Base-by-base conservation (phyloP, 2,113 vertebrate species). In the Spermophilus dauricus region DNA sequence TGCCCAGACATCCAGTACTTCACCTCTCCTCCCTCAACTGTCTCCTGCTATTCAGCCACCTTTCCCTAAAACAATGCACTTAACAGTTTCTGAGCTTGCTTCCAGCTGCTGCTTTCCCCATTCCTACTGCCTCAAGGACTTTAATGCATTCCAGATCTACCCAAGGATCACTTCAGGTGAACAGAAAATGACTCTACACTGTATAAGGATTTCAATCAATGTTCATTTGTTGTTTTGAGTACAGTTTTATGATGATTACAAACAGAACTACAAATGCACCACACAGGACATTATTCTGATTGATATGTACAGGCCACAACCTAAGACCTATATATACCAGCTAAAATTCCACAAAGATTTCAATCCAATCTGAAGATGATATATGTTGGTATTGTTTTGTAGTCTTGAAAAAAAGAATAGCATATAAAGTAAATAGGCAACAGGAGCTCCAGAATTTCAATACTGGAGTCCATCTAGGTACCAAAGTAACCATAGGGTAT, bases 221-320 rank as follows among this genome's bases (percentile, higher is more conserved):
- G 56, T 63, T 83, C 4, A 8, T 72, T 75, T 89, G 82, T 51
- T 94, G 30, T 92, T 95, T 94, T 78, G 61, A 56, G 11, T 96
- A 69, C 39, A 81, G 18, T 88, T 96, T 95, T 88, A 94, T 37
- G 70, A 45, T 32, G 37, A 93, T 95, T 88, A 45, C 51, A 93
- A 81, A 76, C 51, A 97, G 85, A 95, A 84, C 63, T 73, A 12
- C 58, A 94, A 81, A 78, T 45, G 18, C 22, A 84, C 67, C 28
- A 86, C 39, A 75, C 32, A 85, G 24, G 72, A 37, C 3, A 0
- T 11, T 84, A 24, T 84, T 75, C 48, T 94, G 30, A 81, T 56
- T 75, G 45, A 45, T 51, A 39, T 8, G 5, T 65, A 51, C 20
- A 67, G 51, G 73, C 11, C 34, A 82, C 26, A 86, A 14, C 32